Conservation (phyloP, 2,113 vertebrate species). For the Mormyrus iriodes region DNA sequence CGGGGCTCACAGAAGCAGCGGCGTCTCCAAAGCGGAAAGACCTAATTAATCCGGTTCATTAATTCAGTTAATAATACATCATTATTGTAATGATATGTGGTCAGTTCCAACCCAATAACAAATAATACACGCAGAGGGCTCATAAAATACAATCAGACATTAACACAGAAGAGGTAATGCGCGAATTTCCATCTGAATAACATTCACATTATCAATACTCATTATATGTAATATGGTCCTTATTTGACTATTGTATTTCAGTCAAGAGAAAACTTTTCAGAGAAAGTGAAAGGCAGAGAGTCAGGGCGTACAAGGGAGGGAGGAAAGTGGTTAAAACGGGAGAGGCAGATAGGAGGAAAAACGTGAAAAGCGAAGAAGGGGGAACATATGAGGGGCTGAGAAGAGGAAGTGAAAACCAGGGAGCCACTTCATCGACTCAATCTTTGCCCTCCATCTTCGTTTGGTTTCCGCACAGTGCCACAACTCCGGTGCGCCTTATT, state of each 20-base stretch:
- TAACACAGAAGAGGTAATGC: neutral
- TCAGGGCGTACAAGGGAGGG: neutral
- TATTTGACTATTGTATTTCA: neutral
- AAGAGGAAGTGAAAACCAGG: conserved; percentile 8
- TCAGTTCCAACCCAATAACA: neutral
- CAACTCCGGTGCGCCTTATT: conserved; percentile 38
- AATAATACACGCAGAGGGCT: neutral
- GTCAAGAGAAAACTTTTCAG: neutral
- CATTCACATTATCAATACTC: neutral
- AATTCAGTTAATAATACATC: neutral
- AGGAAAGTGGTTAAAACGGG: neutral
- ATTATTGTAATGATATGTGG: neutral
- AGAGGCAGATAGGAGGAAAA: neutral
- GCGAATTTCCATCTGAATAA: neutral
- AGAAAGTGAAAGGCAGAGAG: neutral
- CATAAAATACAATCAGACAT: neutral
- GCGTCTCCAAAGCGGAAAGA: neutral
- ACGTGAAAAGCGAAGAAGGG: neutral
- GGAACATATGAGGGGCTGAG: conserved; percentile 1
- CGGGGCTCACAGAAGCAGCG: neutral
- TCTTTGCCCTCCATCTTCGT: conserved; percentile 26
- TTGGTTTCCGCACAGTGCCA: neutral
- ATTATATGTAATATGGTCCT: neutral
- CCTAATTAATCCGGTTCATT: neutral
- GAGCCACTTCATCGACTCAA: conserved; percentile 2